These are phyloP conservation scores for Drosophila diplacantha DNA, from an alignment of 2,888 invertebrate genomes.

Conservation along the genomic window DNA sequence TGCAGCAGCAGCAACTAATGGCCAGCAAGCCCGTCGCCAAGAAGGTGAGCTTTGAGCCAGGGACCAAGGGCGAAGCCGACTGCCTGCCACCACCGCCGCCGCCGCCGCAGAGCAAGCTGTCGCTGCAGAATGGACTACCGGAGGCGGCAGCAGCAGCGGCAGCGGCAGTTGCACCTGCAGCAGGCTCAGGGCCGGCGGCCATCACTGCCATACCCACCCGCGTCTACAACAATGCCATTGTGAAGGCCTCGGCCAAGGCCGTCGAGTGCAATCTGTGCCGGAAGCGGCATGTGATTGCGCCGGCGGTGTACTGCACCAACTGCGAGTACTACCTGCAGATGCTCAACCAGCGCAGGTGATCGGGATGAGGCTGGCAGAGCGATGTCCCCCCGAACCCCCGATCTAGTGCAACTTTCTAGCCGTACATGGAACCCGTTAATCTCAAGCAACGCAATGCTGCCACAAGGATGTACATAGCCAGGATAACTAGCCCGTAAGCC, in stretches of 20 bases:
- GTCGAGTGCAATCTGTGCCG: conserved; percentile 91
- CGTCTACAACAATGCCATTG: conserved; percentile 78
- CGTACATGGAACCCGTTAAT: conserved; percentile 59
- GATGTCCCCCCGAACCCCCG: no score
- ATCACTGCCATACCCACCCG: conserved; percentile 78
- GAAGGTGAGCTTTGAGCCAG: conserved; percentile 86
- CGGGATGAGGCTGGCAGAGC: not conserved
- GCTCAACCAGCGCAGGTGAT: conserved; percentile 76
- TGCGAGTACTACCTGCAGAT: conserved; percentile 94
- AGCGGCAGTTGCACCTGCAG: conserved; percentile 7
- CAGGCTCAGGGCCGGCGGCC: conserved; percentile 50
- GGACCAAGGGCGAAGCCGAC: conserved; percentile 82
- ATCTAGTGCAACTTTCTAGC: conserved; percentile 35
- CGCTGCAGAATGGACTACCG: conserved; percentile 67
- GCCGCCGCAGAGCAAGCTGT: conserved; percentile 47
- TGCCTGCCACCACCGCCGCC: conserved; percentile 56
- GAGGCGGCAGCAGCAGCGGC: conserved; percentile 21
- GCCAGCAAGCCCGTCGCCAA: conserved; percentile 79
- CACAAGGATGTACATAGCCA: conserved; percentile 46
- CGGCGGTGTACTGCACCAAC: conserved; percentile 91
- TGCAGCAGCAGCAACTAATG: conserved; percentile 69
- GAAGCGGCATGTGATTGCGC: conserved; percentile 87
- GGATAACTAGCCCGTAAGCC: conserved; percentile 12
- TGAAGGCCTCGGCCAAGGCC: conserved; percentile 80
- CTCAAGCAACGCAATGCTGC: conserved; percentile 66